Base-by-base conservation (phyloP, 92 coral and sea anemone species). In the Palythoa grandis region DNA sequence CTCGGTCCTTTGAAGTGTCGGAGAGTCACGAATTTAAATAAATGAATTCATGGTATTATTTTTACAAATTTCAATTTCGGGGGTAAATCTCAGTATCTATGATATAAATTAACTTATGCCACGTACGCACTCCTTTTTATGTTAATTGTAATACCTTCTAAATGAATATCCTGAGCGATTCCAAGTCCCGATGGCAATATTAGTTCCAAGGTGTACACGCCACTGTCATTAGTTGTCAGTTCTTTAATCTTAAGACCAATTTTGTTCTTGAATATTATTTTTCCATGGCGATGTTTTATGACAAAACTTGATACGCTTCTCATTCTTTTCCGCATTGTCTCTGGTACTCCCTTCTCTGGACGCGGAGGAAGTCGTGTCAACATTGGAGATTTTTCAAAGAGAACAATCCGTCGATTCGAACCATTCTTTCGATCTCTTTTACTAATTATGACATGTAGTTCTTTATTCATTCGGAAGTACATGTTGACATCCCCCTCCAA, bases 401-500 rank as follows among this genome's bases (percentile, higher is more conserved):
- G 83, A 40, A 78, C 72, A 39, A 65, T 15, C 11, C 66, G n/a
- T 23, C 10, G 37, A 4, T 39, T 40, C 12, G 83, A 58, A 4
- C 71, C 37, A 12, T 7, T 60, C 71, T 20, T 39, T 9, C 38
- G 25, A 43, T 43, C 50, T 40, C 72, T 78, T 23, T 78, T 78
- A 5, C 57, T 78, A 23, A 78, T 39, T 60, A n/a, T 58, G 35
- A 78, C 57, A 19, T 22, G 50, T 3, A 61, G 83, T 35, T 78
- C 83, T 19, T 61, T 60, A 71, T 78, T 78, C 83, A 78, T 60
- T 61, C 83, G 83, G 35, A 78, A 78, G 72, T 78, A 78, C 37
- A 61, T 4, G 5, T 22, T 57, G 19, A n/a, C 29, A 48, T 20
- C 52, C 38, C 83, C 83, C 8, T 78, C 22, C 50, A 78, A 19